Base-by-base conservation (phyloP, 2,113 vertebrate species). In the Myotis brandtii region DNA sequence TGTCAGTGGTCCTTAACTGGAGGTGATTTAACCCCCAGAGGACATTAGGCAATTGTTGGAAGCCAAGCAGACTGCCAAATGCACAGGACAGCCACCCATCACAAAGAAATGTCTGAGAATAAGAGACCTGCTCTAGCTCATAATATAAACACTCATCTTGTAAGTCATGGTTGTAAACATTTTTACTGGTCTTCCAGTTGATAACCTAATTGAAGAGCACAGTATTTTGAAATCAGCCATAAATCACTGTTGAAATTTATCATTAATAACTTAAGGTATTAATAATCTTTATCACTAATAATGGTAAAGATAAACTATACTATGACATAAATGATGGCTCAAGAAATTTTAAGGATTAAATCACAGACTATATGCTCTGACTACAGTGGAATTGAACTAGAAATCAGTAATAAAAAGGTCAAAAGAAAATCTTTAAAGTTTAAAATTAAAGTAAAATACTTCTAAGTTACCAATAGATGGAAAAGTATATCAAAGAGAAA, bases 101-200 rank as follows among this genome's bases (percentile, higher is more conserved):
- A 20, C 40, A 52, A 37, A 50, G 48, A 67, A 34, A 40, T 84
- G 30, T 12, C 32, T 50, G 52, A 48, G 25, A 62, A 8, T 75
- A 37, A 43, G 37, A 79, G n/a, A 43, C 5, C 10, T 72, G 34
- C 16, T 83, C 14, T 56, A 76, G 5, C 32, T 54, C 50, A 70
- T 6, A 52, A 59, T 18, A 46, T 77, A 54, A 81, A n/a, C 27
- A 37, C 0, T 92, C 12, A 43, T n/a, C 11, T 59, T 20, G 11
- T 73, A 72, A 54, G 30, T 73, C 48, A 73, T 4, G 72, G 1
- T 52, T 62, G 3, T 34, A 89, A 64, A 79, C 5, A 27, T 52
- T 94, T 85, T 92, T 56, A 86, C 32, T 56, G 5, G 5, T 75
- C n/a, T 95, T 67, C 70, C 52, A 69, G 62, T 87, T 91, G 88